Conservation (phyloP, 2,888 invertebrate species). For the Luperina nickerlii region DNA sequence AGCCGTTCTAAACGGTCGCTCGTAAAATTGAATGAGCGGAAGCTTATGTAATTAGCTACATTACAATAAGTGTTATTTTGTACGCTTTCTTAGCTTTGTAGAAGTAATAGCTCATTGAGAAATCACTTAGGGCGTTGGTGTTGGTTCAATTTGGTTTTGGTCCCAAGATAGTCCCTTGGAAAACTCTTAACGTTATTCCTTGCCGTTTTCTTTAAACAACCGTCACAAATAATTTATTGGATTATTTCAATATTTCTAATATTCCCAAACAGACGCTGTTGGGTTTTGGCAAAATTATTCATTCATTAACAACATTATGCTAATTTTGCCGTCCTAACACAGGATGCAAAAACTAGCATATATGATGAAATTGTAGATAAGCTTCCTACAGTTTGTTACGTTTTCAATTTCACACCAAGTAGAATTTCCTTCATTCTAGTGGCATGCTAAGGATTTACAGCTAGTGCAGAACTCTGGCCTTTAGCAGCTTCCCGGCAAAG, state of each 20-base stretch:
- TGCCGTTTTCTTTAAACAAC: not conserved
- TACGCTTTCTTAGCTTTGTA: slow-evolving; percentile 59
- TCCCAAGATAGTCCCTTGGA: slow-evolving; percentile 33
- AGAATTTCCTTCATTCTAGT: not conserved
- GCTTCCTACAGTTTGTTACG: not conserved
- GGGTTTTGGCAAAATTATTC: not conserved
- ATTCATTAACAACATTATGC: slow-evolving; percentile 20
- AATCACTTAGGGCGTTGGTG: not conserved
- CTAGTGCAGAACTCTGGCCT: not conserved
- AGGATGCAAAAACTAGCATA: slow-evolving; percentile 1
- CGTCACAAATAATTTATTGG: not conserved
- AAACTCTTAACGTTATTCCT: not conserved
- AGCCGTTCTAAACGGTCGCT: slow-evolving; percentile 38
- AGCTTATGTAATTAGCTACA: slow-evolving; percentile 51
- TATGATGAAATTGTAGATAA: slow-evolving; percentile 2
- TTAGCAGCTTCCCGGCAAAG: slow-evolving; percentile 7
- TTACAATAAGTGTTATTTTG: slow-evolving; percentile 53
- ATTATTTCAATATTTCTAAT: not conserved
- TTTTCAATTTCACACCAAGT: not conserved
- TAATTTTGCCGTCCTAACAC: slow-evolving; percentile 15
- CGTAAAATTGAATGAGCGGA: slow-evolving; percentile 61
- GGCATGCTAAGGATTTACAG: not conserved
- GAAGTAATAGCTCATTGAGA: slow-evolving; percentile 17
- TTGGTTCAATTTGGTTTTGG: not conserved
- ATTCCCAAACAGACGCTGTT: not conserved